Evolutionary conservation across 64 coral and sea anemone genomes (phyloP).

Genomic region (Catalaphyllia jardinei): DNA sequence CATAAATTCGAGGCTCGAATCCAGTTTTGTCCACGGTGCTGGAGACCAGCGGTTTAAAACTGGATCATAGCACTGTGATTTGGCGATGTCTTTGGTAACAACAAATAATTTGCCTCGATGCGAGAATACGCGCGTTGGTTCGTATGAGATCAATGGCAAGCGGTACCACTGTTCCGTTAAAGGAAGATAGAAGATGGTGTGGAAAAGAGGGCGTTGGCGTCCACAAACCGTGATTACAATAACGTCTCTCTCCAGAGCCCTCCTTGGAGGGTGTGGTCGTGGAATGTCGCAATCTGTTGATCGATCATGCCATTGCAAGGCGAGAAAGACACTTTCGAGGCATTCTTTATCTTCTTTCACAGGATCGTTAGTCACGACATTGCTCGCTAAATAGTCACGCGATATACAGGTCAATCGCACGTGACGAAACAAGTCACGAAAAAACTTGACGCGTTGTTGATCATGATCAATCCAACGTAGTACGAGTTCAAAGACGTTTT

Average conservation of each 20-base stretch:
- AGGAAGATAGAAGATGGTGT: not conserved
- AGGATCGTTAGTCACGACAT: constrained; percentile 22
- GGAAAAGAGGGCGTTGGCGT: not conserved
- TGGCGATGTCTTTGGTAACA: not conserved
- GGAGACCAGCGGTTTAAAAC: not conserved
- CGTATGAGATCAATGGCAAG: not conserved
- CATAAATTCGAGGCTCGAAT: too few relatives aligned
- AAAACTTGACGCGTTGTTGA: constrained; percentile 32
- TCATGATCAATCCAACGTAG: constrained; percentile 11
- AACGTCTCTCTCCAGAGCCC: not conserved
- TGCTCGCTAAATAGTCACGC: not conserved
- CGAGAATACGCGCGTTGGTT: not conserved
- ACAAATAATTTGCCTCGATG: not conserved
- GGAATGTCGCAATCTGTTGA: not conserved
- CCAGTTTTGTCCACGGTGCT: not conserved
- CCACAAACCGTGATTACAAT: not conserved
- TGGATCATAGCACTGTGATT: not conserved
- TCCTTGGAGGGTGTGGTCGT: not conserved
- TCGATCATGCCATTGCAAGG: not conserved
- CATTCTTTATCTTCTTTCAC: not conserved
- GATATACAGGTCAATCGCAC: constrained; percentile 17
- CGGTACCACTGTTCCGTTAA: not conserved
- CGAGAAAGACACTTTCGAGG: not conserved
- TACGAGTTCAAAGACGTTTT: constrained; percentile 13
- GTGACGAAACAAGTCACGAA: constrained; percentile 29